Percentiles rank a stretch among this genome's conserved stretches.
These are phyloP conservation scores for Augiades crinisus DNA, from an alignment of 2,888 invertebrate species.

Conservation along the genomic window DNA sequence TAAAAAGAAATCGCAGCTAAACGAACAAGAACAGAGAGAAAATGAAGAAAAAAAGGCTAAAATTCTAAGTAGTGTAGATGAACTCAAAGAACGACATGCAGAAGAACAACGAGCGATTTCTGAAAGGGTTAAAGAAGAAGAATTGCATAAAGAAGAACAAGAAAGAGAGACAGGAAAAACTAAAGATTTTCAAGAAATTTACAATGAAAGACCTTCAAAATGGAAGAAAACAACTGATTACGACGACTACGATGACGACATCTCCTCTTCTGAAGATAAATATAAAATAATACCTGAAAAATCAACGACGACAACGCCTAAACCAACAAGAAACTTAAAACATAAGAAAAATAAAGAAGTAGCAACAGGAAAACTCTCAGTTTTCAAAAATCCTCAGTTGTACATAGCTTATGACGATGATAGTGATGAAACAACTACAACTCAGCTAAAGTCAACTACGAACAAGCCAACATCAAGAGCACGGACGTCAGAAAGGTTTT, in stretches of 20 bases:
- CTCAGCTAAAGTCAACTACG: too few species aligned
- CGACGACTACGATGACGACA: constrained; percentile 58
- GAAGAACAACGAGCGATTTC: constrained; percentile 60
- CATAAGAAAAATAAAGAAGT: constrained; percentile 39
- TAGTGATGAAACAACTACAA: constrained; percentile 37
- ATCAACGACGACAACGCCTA: constrained; percentile 33
- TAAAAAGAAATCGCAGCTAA: constrained; percentile 23
- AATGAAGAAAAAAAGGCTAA: constrained; percentile 60
- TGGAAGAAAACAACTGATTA: constrained; percentile 47
- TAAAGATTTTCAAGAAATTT: constrained; percentile 44
- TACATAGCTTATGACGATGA: constrained; percentile 56
- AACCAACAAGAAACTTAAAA: constrained; percentile 27
- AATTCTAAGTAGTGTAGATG: constrained; percentile 63
- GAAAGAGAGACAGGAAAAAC: constrained; percentile 45
- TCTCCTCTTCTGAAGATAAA: constrained; percentile 46
- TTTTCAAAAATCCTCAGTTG: constrained; percentile 61
- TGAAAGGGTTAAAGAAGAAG: constrained; percentile 64
- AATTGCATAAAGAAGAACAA: constrained; percentile 56
- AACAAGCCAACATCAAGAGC: too few species aligned
- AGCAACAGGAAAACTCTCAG: constrained; percentile 54
- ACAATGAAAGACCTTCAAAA: constrained; percentile 35
- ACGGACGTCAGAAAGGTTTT: constrained; percentile 35
- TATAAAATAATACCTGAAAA: constrained; percentile 44
- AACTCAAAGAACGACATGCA: constrained; percentile 62
- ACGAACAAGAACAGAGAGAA: constrained; percentile 51